Evolutionary conservation across 2,113 vertebrate genomes (phyloP).

Genomic region (Choloepus hoffmanni): DNA sequence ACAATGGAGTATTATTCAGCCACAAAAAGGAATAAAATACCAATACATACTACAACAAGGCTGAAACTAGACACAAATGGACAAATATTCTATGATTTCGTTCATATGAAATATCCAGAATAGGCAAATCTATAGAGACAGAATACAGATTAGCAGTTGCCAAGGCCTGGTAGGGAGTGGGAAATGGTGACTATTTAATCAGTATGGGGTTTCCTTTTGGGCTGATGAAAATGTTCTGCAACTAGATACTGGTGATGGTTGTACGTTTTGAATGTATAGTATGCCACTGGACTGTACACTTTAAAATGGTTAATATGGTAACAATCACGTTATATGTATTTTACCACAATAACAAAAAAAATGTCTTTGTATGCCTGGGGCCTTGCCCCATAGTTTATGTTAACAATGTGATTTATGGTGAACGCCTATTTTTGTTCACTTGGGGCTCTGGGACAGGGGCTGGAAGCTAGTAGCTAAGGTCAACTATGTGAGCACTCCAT

Average conservation of each 20-base stretch:
- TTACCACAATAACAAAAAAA: neutral
- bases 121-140: neutral
- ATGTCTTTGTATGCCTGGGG: neutral
- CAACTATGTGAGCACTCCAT: neutral
- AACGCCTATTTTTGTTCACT: neutral
- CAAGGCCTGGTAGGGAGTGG: neutral
- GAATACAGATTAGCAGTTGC: neutral
- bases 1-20: neutral
- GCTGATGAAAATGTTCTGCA: neutral
- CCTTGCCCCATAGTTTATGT: neutral
- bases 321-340: neutral
- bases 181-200: neutral
- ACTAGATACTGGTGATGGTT: neutral
- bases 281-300: neutral
- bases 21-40: slow-evolving; percentile 46
- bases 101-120: neutral
- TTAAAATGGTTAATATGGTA: neutral
- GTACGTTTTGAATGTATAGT: neutral
- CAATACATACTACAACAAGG: neutral
- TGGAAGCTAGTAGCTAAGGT: neutral
- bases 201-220: neutral
- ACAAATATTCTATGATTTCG: neutral
- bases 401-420: neutral
- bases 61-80: neutral
- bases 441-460: neutral